These are phyloP conservation scores for Gortyna flavago DNA, from an alignment of 2,888 invertebrate genomes.

Conservation along the genomic window DNA sequence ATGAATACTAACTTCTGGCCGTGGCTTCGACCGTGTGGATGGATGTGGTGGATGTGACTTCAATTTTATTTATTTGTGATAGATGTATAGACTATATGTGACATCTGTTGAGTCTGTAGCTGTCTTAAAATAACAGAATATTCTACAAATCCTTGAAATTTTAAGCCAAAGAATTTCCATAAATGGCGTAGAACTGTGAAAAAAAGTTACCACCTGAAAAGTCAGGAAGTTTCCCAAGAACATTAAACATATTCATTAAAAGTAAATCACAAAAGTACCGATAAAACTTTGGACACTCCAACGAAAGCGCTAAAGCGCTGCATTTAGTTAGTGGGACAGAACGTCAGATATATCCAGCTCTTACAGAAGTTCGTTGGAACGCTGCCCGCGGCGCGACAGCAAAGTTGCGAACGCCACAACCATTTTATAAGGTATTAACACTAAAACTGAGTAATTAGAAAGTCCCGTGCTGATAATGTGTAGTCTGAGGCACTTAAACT, in stretches of 20 bases:
- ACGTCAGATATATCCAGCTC: constrained; percentile 56
- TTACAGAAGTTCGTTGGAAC: constrained; percentile 71
- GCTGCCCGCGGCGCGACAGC: constrained; percentile 63
- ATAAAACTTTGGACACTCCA: constrained; percentile 26
- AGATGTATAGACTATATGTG: background rate
- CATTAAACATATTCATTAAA: constrained; percentile 43
- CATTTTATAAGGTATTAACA: constrained; percentile 57
- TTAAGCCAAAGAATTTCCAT: constrained; percentile 25
- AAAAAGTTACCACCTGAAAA: constrained; percentile 30
- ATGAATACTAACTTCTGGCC: background rate
- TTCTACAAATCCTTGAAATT: constrained; percentile 19
- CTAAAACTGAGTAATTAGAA: constrained; percentile 63
- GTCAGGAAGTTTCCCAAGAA: constrained; percentile 21
- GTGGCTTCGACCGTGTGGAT: background rate
- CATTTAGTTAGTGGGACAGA: constrained; percentile 51
- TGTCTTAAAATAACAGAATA: background rate
- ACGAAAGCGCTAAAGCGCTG: constrained; percentile 51
- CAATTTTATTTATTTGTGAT: background rate
- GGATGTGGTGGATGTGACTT: too few relatives aligned
- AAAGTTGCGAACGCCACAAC: constrained; percentile 28
- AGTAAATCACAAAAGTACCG: constrained; percentile 50
- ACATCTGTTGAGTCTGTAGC: constrained; percentile 16
- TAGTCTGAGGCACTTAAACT: constrained; percentile 22
- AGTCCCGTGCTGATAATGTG: constrained; percentile 42
- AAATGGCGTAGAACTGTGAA: constrained; percentile 22